Percentiles rank a stretch among this genome's conserved stretches.
phyloP scores from a whole-genome alignment of 2,888 invertebrate species.

The Plemyria rubiginata region DNA sequence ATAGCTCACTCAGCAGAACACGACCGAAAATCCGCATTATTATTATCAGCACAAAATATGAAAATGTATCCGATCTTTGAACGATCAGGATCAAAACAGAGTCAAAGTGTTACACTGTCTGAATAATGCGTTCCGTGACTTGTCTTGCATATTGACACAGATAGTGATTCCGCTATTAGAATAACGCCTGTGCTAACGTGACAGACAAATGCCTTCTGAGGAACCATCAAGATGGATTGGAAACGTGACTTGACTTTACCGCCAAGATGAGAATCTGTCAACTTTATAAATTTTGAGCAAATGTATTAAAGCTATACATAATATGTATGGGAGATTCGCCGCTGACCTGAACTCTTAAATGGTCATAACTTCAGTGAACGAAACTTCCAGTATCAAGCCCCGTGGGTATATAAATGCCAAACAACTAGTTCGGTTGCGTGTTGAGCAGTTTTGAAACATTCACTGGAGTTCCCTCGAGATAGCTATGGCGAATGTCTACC shows the following conservation, averaged over 20 bases:
- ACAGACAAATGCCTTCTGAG: slow-evolving; percentile 22
- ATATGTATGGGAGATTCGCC: not conserved
- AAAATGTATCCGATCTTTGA: not conserved
- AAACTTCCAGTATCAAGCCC: not conserved
- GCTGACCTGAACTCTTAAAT: not conserved
- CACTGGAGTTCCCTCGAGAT: not conserved
- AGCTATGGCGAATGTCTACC: not conserved
- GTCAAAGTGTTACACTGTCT: slow-evolving; percentile 26
- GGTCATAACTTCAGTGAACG: not conserved
- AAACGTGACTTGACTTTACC: slow-evolving; percentile 28
- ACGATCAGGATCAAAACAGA: slow-evolving; percentile 17
- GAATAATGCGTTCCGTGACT: slow-evolving; percentile 29
- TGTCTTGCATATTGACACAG: slow-evolving; percentile 30
- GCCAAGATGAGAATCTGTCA: not conserved
- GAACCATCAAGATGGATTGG: slow-evolving; percentile 22
- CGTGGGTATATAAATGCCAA: not conserved
- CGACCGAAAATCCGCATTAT: not conserved
- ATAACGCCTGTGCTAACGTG: slow-evolving; percentile 19
- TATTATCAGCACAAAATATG: not conserved
- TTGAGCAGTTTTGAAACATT: not conserved
- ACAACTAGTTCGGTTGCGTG: slow-evolving; percentile 6
- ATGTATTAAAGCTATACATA: not conserved
- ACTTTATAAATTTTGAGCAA: not conserved
- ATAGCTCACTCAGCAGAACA: not conserved
- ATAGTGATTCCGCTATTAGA: slow-evolving; percentile 26